A percentile compares a stretch with the other conserved stretches of the same genome.
Evolutionary conservation across 2,113 vertebrate species (phyloP).

Genomic region (Romanogobio albipinnatus): DNA sequence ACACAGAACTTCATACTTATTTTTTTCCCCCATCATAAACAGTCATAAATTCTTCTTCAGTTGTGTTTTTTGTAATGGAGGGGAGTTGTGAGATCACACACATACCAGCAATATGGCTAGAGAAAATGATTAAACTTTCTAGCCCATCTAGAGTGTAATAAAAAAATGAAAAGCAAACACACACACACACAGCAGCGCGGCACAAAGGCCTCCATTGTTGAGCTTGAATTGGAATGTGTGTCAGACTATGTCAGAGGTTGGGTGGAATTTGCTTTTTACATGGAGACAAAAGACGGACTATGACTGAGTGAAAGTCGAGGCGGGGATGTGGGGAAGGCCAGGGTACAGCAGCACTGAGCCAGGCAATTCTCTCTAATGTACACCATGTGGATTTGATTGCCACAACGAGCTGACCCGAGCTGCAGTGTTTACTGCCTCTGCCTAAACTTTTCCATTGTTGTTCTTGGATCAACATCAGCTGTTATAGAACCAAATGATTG

Average conservation of each 20-base stretch:
- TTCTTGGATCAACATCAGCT: neutral
- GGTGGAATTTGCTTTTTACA: conserved; percentile 73
- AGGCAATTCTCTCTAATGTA: conserved; percentile 42
- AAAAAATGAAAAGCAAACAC: conserved; percentile 73
- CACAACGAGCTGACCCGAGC: conserved; percentile 20
- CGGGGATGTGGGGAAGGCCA: conserved; percentile 40
- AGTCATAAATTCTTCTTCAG: neutral
- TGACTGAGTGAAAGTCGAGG: conserved; percentile 57
- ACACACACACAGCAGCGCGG: conserved; percentile 43
- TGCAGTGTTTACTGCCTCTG: conserved; percentile 21
- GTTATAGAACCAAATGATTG: neutral
- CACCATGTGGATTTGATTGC: conserved; percentile 52
- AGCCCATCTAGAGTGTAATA: conserved; percentile 67
- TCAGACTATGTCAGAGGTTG: conserved; percentile 63
- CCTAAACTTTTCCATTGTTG: neutral
- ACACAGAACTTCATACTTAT: neutral
- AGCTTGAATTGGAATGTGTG: conserved; percentile 67
- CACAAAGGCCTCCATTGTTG: conserved; percentile 76
- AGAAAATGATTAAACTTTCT: conserved; percentile 68
- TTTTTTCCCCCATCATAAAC: neutral
- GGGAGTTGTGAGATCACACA: conserved; percentile 19
- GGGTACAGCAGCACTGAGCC: conserved; percentile 5
- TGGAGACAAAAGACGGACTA: conserved; percentile 72
- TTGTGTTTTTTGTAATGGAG: neutral
- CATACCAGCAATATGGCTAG: conserved; percentile 11